A percentile compares a stretch with the other conserved stretches of the same genome.
Evolutionary conservation across 2,797 vertebrate genomes (phyloP).

Genomic region (Sebastes steindachneri): DNA sequence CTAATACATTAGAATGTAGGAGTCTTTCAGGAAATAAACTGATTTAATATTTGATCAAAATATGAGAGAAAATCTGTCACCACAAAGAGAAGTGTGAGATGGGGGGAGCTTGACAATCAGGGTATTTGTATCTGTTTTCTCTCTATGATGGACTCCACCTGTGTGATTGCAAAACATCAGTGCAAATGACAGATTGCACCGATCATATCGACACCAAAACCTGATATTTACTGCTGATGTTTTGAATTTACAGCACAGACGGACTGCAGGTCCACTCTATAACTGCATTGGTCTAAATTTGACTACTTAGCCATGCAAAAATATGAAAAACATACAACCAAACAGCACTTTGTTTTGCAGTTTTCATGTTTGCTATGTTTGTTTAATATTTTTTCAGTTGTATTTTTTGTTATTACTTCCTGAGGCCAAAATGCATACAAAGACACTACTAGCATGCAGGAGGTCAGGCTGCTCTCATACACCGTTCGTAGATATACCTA

Average conservation of each 20-base stretch:
- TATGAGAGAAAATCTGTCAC: not conserved
- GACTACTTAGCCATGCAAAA: not conserved
- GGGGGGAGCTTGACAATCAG: not conserved
- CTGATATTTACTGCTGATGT: not conserved
- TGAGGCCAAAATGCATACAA: not conserved
- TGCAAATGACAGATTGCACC: not conserved
- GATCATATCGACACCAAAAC: not conserved
- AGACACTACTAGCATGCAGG: not conserved
- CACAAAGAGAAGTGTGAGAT: not conserved
- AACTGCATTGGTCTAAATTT: not conserved
- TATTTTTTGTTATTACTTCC: not conserved
- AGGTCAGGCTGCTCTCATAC: too few species aligned
- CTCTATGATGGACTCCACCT: not conserved
- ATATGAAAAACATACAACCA: not conserved
- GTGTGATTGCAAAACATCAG: not conserved
- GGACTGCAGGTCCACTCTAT: not conserved
- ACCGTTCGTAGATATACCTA: too few species aligned
- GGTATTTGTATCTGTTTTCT: conserved; percentile 3
- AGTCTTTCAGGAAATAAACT: not conserved
- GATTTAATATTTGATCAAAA: not conserved
- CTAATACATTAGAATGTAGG: not conserved
- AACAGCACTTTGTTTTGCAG: not conserved
- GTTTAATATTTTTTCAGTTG: not conserved
- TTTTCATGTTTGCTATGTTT: not conserved
- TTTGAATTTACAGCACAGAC: not conserved